Evolutionary conservation across 2,113 vertebrate genomes (phyloP), one percentile per base, ranked within the genome.

Genomic region (Apodemus sylvaticus): DNA sequence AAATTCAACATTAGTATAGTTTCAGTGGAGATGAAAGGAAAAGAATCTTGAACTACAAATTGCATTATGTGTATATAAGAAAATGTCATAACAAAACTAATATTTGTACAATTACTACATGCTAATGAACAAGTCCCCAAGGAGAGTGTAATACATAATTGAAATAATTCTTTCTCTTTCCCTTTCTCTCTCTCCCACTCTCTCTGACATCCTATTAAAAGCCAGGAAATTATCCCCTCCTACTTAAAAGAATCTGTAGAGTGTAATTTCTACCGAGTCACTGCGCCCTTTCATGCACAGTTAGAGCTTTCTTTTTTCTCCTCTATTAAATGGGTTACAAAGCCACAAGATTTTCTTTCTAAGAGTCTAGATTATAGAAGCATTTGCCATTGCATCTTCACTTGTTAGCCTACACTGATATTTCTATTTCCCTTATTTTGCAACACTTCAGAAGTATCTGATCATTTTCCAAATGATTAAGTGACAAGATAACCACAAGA

Each of bases 141-240:
- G 24, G 86, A 82, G 13, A 60, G 51, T 77, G 12, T 88, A 94
- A 86, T 17, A 45, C 14, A 51, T 13, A 24, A 45, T n/a, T 70
- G 6, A 94, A 97, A 91, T 93, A 70, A 85, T 94, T 19, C 53
- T 66, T 55, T 20, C 34, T 1, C 26, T 76, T 5, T 10, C 6
- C 45, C 7, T 48, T 39, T 39, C 92, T 31, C 39, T 2, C 24
- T 92, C 13, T 17, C 9, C 48, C n/a, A 29, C 93, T 17, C 24
- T 22, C 55, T 96, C 5, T 16, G 5, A 24, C 29, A 95, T 78
- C 31, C 6, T 73, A 42, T 14, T 66, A 96, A 86, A 93, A 77
- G 92, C 96, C 68, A 89, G 60, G 82, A 98, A 98, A 93, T 78
- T 10, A 94, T 86, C 55, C 85, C 85, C 45, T 48, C 7, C 14